These are phyloP conservation scores for Tympanoctomys barrerae DNA, from an alignment of 2,797 vertebrate species.

Conservation along the genomic window DNA sequence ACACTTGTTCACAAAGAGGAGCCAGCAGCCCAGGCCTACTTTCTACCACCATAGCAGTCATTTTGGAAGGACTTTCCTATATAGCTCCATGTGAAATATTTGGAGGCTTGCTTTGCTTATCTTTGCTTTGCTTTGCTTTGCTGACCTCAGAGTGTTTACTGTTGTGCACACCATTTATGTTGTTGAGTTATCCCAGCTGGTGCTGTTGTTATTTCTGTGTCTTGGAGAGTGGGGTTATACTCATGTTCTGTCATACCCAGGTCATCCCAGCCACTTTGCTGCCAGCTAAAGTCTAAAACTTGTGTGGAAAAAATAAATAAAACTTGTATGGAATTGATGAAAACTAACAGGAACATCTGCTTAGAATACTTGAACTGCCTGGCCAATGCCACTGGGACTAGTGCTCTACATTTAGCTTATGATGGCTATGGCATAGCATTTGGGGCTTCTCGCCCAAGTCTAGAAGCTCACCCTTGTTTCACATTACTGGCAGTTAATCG, in stretches of 20 bases:
- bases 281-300: not conserved
- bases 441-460: not conserved
- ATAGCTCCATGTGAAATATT: conserved; percentile 13
- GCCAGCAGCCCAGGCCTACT: not conserved
- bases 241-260: not conserved
- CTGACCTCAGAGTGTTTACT: not conserved
- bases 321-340: not conserved
- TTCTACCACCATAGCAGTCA: not conserved
- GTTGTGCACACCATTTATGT: not conserved
- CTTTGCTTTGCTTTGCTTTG: too few relatives aligned
- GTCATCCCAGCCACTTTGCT: not conserved
- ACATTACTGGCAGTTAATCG: conserved; percentile 25
- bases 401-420: not conserved
- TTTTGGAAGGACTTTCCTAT: not conserved
- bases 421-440: not conserved
- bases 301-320: not conserved
- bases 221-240: not conserved
- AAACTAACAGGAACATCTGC: not conserved
- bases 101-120: not conserved
- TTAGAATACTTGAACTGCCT: not conserved
- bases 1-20: conserved; percentile 25
- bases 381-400: not conserved
- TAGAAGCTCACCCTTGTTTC: conserved; percentile 26
- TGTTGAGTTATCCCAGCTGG: not conserved
- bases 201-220: too few relatives aligned